Percentiles rank a stretch among this genome's conserved stretches.
Conservation (phyloP, 2,797 vertebrate genomes). For the Micromesistius poutassou region DNA sequence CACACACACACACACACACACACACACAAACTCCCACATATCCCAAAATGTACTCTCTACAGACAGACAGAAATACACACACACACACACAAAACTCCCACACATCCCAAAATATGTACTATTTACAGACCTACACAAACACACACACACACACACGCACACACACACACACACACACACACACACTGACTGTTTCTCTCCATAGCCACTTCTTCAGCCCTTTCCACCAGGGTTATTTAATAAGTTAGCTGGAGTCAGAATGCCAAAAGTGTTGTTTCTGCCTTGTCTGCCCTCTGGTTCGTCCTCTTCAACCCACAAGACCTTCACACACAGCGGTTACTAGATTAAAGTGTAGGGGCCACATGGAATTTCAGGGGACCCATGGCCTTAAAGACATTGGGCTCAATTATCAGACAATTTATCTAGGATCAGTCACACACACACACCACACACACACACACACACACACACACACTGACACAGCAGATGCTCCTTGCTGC, state of each 20-base stretch:
- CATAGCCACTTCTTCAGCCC: neutral
- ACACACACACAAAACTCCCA: too few relatives aligned
- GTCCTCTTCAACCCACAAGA: neutral
- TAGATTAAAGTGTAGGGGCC: slow-evolving; percentile 10
- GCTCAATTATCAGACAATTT: neutral
- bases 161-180: too few relatives aligned
- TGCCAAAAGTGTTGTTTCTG: neutral
- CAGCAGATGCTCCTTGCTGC: neutral
- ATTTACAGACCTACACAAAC: neutral
- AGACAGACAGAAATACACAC: too few relatives aligned
- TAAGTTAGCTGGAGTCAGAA: slow-evolving; percentile 2
- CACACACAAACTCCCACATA: neutral
- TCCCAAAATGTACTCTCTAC: too few relatives aligned
- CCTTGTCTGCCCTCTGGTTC: neutral
- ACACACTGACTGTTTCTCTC: neutral
- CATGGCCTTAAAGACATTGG: neutral
- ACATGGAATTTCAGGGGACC: slow-evolving; percentile 1
- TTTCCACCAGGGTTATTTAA: neutral
- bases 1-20: neutral
- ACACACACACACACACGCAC: too few relatives aligned
- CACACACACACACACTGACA: slow-evolving; percentile 5
- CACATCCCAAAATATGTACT: too few relatives aligned
- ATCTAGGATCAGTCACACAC: neutral
- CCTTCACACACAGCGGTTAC: neutral
- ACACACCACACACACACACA: neutral